Evolutionary conservation across 2,888 invertebrate genomes (phyloP).

Genomic region (Agrotis clavis): DNA sequence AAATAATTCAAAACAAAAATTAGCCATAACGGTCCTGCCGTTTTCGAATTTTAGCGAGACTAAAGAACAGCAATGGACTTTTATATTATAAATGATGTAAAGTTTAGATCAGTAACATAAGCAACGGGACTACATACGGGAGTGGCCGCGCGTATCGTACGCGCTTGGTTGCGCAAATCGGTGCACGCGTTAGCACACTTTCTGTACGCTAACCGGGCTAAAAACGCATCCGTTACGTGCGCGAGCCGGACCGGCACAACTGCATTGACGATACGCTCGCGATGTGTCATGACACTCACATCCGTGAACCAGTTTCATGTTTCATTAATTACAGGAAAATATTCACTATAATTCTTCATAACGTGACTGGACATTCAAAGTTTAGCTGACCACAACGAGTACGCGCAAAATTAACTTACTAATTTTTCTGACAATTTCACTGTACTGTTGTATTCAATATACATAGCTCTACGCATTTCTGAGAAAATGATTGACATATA

Average conservation of each 20-base stretch:
- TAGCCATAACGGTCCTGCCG: no score
- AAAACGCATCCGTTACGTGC: slow-evolving; percentile 85
- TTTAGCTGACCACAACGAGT: slow-evolving; percentile 5
- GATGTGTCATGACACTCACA: slow-evolving; percentile 59
- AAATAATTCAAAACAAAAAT: no score
- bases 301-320: slow-evolving; percentile 57
- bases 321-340: slow-evolving; percentile 59
- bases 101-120: slow-evolving; percentile 46
- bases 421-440: slow-evolving; percentile 8
- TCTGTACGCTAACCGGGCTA: slow-evolving; percentile 82
- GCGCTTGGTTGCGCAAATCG: slow-evolving; percentile 83
- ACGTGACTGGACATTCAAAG: slow-evolving; percentile 17
- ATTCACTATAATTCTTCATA: slow-evolving; percentile 33
- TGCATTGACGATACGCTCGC: slow-evolving; percentile 58
- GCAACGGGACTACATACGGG: slow-evolving; percentile 81
- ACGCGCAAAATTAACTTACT: not conserved
- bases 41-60: no score
- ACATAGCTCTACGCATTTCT: not conserved
- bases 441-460: not conserved
- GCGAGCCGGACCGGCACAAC: slow-evolving; percentile 55
- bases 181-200: slow-evolving; percentile 86
- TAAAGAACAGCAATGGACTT: no score
- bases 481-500: slow-evolving; percentile 33
- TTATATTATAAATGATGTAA: slow-evolving; percentile 39
- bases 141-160: slow-evolving; percentile 80